Percentiles rank a stretch among this genome's conserved stretches.
phyloP scores from a whole-genome alignment of 92 coral and sea anemone genomes.

The Epizoanthus scotinus region DNA sequence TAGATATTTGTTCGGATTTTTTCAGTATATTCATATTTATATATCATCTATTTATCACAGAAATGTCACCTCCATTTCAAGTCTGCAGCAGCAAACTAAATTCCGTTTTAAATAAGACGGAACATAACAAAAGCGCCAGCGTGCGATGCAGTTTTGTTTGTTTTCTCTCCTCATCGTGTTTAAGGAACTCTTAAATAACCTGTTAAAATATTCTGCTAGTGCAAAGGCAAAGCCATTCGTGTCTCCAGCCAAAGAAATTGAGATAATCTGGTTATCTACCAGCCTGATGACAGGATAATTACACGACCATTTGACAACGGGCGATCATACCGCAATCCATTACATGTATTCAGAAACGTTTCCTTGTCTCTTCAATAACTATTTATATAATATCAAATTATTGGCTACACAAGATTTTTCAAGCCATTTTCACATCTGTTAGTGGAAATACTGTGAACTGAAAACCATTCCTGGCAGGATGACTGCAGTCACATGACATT shows the following conservation, averaged over 20 bases:
- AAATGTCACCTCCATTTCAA: too few relatives aligned
- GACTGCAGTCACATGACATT: too few relatives aligned
- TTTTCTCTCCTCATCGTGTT: background rate
- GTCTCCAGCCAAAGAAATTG: background rate
- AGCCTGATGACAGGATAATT: background rate
- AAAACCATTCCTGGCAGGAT: too few relatives aligned
- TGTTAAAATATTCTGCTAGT: background rate
- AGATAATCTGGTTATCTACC: background rate
- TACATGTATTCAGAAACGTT: too few relatives aligned
- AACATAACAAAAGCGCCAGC: background rate
- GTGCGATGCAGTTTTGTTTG: background rate
- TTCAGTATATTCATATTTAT: background rate
- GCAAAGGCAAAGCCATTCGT: background rate
- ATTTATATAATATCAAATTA: too few relatives aligned
- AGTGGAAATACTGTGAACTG: too few relatives aligned
- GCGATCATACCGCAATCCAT: too few relatives aligned
- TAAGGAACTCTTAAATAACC: background rate
- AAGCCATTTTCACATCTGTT: too few relatives aligned
- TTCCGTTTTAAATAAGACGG: background rate
- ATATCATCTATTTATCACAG: too few relatives aligned
- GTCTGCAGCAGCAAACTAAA: background rate
- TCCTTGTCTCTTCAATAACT: too few relatives aligned
- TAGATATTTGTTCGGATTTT: background rate
- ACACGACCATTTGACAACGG: background rate
- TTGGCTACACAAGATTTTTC: too few relatives aligned